Base-by-base conservation (phyloP, 2,888 invertebrate genomes). In the Andrena minutula region DNA sequence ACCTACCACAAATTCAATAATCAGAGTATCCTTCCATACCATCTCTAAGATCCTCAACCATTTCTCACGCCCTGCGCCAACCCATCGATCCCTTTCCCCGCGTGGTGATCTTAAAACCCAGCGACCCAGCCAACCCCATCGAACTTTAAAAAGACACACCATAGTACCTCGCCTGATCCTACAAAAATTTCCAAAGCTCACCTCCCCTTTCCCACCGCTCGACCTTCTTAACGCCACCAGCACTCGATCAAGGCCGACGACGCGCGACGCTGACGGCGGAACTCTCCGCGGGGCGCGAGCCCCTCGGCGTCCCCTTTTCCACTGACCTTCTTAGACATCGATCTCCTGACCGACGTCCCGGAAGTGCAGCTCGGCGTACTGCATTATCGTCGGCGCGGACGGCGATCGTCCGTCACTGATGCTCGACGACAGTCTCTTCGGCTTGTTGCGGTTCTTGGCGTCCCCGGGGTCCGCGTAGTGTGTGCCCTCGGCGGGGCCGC, bases 341-440 rank as follows among this genome's bases (percentile, higher is more conserved):
- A 96, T 96, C 92, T 96, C 96, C 93, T 95, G 95, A 88, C 96
- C 96, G 86, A 96, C 95, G 92, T 96, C 96, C 92, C 96, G 95
- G 94, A 96, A 96, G 93, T 95, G 95, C 89, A 96, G 94, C 90
- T 96, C 96, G 75, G 96, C 95, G 92, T 96, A 96, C 93, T 96
- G 96, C 91, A 96, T 95, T 94, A 90, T 88, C 85, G 91, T 88
- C 75, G 92, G 92, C 83, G 90, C 89, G 75, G 91, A 90, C 75
- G 91, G 83, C 61, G 88, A 87, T 16, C 90, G 87, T 56, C 81
- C 79, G 65, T 90, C 90, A 74, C 79, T 82, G 28, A 88, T 58
- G 51, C 68, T 86, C 71, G 87, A 81, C 35, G 84, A 78, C 72
- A 85, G 76, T 77, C 89, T 90, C 78, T 91, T 90, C 65, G 86